phyloP scores from a whole-genome alignment of 2,888 invertebrate genomes.

The Drosophila glabriapex region DNA sequence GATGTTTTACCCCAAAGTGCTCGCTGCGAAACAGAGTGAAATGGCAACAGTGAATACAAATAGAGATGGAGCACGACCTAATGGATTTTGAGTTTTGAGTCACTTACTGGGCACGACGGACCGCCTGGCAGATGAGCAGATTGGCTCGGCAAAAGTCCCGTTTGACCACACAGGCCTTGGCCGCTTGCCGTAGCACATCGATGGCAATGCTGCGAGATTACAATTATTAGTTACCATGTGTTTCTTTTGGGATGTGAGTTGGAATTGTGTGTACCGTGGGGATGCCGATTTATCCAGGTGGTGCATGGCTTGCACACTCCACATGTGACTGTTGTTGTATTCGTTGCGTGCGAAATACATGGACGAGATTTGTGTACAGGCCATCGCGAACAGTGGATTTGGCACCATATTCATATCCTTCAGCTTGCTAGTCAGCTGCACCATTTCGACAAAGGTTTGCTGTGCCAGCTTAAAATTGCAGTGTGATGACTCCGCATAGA shows the following conservation, averaged over 20 bases:
- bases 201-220: slow-evolving; percentile 87
- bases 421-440: slow-evolving; percentile 86
- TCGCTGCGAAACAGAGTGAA: slow-evolving; percentile 61
- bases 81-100: background rate
- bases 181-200: slow-evolving; percentile 94
- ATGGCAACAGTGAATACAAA: background rate
- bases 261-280: slow-evolving; percentile 86
- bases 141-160: slow-evolving; percentile 93
- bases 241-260: background rate
- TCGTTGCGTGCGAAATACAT: slow-evolving; percentile 94
- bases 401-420: slow-evolving; percentile 79
- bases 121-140: slow-evolving; percentile 93
- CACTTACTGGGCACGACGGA: slow-evolving; percentile 86
- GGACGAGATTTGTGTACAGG: slow-evolving; percentile 93
- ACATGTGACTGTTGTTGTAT: slow-evolving; percentile 92
- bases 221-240: background rate
- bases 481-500: slow-evolving; percentile 93
- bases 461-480: slow-evolving; percentile 92
- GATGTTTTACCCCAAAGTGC: slow-evolving; percentile 89
- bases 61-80: background rate
- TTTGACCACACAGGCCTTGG: slow-evolving; percentile 96
- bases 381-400: slow-evolving; percentile 87
- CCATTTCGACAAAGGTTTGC: slow-evolving; percentile 88
- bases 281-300: slow-evolving; percentile 89
- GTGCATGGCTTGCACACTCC: slow-evolving; percentile 91